phyloP scores from a whole-genome alignment of 1,140 invertebrate genomes.

The Tetragonula clypearis region DNA sequence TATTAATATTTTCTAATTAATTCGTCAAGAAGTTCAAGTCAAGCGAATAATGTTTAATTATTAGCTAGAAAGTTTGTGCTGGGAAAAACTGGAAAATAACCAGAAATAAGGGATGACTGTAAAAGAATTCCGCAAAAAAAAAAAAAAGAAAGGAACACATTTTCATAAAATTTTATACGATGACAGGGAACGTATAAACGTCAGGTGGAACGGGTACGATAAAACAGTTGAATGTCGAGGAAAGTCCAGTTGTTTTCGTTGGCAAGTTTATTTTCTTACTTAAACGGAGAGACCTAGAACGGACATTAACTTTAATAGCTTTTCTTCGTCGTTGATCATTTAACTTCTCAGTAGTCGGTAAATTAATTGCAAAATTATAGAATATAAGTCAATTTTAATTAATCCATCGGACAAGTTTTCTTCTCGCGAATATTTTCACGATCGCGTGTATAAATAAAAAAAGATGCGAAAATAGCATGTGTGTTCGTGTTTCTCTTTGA shows the following conservation, averaged over 20 bases:
- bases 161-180: slow-evolving; percentile 30
- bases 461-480: neutral
- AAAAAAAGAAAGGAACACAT: neutral
- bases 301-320: neutral
- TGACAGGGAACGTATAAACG: slow-evolving; percentile 5
- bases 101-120: neutral
- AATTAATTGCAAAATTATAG: neutral
- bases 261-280: slow-evolving; percentile 5
- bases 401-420: neutral
- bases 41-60: too few relatives aligned
- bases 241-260: neutral
- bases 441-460: neutral
- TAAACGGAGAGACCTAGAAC: neutral
- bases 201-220: slow-evolving; percentile 10
- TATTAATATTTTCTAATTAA: too few relatives aligned
- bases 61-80: neutral
- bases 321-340: neutral
- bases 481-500: neutral
- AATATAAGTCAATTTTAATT: neutral
- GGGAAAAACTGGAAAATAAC: neutral
- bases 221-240: slow-evolving; percentile 6
- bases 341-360: neutral
- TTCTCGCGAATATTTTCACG: neutral
- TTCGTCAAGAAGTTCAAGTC: too few relatives aligned
- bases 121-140: neutral